Percentiles rank a stretch among this genome's conserved stretches.
These are phyloP conservation scores for Centruroides vittatus DNA, from an alignment of 1,140 invertebrate species.

Conservation along the genomic window DNA sequence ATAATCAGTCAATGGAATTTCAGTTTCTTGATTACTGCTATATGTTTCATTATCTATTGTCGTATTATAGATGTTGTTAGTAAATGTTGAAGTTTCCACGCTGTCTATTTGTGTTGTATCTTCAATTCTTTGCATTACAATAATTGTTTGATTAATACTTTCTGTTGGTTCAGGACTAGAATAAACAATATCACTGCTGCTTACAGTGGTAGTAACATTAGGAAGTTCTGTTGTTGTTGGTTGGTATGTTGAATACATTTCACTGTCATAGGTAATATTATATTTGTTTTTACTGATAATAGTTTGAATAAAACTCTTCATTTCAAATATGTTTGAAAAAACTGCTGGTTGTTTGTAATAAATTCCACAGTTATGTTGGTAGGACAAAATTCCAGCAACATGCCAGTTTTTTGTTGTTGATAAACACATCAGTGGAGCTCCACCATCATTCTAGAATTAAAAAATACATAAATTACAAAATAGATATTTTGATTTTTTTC, in stretches of 20 bases:
- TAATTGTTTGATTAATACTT: not conserved
- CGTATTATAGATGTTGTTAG: too few species aligned
- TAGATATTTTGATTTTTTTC: constrained; percentile 23
- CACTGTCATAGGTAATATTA: constrained; percentile 7
- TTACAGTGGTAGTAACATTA: not conserved
- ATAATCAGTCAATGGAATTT: too few species aligned
- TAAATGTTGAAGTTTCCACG: too few species aligned
- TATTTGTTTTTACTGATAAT: constrained; percentile 13
- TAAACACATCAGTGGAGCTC: constrained; percentile 45
- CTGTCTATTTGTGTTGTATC: too few species aligned
- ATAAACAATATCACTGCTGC: not conserved
- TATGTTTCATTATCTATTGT: too few species aligned
- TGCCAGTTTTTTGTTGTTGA: constrained; percentile 21
- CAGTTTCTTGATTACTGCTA: too few species aligned
- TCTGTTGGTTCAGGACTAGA: not conserved
- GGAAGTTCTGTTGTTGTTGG: constrained; percentile 8
- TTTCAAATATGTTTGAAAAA: constrained; percentile 15
- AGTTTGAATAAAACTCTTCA: constrained; percentile 14
- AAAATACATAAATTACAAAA: too few species aligned
- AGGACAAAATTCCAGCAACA: constrained; percentile 14
- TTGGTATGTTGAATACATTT: constrained; percentile 5
- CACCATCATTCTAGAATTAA: constrained; percentile 41
- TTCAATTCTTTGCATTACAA: too few species aligned
- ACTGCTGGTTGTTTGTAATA: constrained; percentile 16
- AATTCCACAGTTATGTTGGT: constrained; percentile 9